Base-by-base conservation (phyloP, 2,888 invertebrate genomes). In the Calameuta pallipes region DNA sequence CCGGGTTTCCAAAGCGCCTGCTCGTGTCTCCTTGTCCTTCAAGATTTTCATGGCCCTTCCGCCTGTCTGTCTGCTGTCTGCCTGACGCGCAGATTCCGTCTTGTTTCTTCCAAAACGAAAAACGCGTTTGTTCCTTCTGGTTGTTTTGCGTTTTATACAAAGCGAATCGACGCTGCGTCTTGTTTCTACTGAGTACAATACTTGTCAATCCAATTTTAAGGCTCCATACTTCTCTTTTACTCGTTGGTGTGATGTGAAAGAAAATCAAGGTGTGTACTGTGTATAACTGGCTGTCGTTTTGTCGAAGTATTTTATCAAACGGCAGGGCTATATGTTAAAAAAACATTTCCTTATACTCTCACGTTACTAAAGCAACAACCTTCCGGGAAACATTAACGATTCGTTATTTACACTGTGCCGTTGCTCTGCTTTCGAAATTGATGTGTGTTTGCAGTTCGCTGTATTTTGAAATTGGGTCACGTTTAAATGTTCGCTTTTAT, bases 1-100 rank as follows among this genome's bases (percentile, higher is more conserved):
- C 73, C 37, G 78, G 75, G 73, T 78, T 34, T 83, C 75, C 33
- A 76, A 80, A 79, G 80, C 83, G 83, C 78, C 78, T 82, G 83
- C 79, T 79, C 80, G 71, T 74, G 69, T 41, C 75, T 70, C 41
- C 34, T 70, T 75, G 35, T 33, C 76, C 73, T 36, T 33, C 75
- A 15, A 56, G 23, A 71, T 31, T 34, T 33, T 31, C 56, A 56
- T 23, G 23, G 23, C 23, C 9, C 23, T 56, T 23, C 23, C 23
- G 56, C 11, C 71, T 34, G 71, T 71, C 31, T 13, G 12, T 70
- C 71, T 34, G 12, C 33, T 71, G 13, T 9, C 4, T 31, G 4
- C 71, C 31, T 15, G 31, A 71, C 71, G 12, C 31, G 34, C 30
- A 34, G 33, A 31, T 71, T 34, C 13, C 71, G 30, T 71, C 71